These are phyloP conservation scores for Wiebesia pumilae DNA, from an alignment of 1,140 invertebrate genomes.

Conservation along the genomic window DNA sequence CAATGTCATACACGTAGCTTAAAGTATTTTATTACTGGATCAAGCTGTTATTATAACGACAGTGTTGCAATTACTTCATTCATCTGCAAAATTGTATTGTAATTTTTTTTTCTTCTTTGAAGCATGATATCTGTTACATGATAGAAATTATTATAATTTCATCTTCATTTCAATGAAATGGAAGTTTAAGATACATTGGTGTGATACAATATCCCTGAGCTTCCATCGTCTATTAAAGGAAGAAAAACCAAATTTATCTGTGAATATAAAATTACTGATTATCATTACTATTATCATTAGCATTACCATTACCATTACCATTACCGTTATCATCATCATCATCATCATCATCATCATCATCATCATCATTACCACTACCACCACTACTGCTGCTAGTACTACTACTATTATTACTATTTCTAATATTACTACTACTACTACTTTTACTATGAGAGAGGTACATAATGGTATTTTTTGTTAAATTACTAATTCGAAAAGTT, in stretches of 20 bases:
- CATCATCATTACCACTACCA: background rate
- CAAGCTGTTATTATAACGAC: background rate
- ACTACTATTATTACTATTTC: background rate
- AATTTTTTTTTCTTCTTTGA: background rate
- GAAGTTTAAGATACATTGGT: conserved; percentile 3
- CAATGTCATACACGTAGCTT: background rate
- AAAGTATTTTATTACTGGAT: background rate
- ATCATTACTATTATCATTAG: conserved; percentile 1
- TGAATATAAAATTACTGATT: conserved; percentile 37
- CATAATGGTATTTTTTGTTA: conserved; percentile 40
- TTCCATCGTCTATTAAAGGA: conserved; percentile 41
- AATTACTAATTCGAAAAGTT: conserved; percentile 12
- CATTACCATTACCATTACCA: background rate
- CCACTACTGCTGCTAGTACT: background rate
- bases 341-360: background rate
- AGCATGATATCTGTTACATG: background rate
- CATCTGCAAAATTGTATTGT: background rate
- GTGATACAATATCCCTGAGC: conserved; percentile 38
- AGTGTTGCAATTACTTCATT: background rate
- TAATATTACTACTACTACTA: background rate
- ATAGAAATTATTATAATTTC: background rate
- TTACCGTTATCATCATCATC: background rate
- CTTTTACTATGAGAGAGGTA: background rate
- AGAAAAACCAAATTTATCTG: conserved; percentile 34
- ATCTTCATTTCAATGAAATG: conserved; percentile 35